A percentile compares a stretch with the other conserved stretches of the same genome.
Conservation (phyloP, 1,140 invertebrate genomes). For the Schlechtendalia chinensis region DNA sequence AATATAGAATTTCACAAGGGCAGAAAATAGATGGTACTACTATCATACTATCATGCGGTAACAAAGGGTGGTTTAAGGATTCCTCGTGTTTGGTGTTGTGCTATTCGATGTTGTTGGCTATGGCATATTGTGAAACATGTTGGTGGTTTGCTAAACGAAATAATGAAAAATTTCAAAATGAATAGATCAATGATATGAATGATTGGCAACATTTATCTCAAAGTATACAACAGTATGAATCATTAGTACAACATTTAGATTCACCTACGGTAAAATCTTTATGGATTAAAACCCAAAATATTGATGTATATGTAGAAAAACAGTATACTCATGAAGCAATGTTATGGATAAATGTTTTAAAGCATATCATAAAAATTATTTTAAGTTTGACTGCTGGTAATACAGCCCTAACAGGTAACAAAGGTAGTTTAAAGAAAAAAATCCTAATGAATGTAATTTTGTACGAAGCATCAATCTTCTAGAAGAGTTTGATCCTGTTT, state of each 20-base stretch:
- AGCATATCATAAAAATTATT: conserved; percentile 12
- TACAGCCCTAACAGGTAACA: neutral
- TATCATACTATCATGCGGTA: neutral
- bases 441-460: conserved; percentile 20
- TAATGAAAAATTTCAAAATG: neutral
- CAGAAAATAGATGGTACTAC: neutral
- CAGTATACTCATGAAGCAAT: neutral
- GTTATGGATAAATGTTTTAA: conserved; percentile 23
- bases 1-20: neutral
- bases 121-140: neutral
- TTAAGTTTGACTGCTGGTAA: neutral
- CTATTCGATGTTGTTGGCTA: neutral
- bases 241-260: neutral
- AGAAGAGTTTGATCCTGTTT: conserved; percentile 7
- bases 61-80: neutral
- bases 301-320: neutral
- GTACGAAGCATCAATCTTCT: neutral
- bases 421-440: neutral
- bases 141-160: neutral
- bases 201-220: neutral
- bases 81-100: neutral
- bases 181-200: neutral
- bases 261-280: neutral
- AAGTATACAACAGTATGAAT: neutral
- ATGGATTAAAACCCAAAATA: neutral